These are phyloP conservation scores for Polydrusus pterygomalis DNA, from an alignment of 2,888 invertebrate species.

Conservation along the genomic window DNA sequence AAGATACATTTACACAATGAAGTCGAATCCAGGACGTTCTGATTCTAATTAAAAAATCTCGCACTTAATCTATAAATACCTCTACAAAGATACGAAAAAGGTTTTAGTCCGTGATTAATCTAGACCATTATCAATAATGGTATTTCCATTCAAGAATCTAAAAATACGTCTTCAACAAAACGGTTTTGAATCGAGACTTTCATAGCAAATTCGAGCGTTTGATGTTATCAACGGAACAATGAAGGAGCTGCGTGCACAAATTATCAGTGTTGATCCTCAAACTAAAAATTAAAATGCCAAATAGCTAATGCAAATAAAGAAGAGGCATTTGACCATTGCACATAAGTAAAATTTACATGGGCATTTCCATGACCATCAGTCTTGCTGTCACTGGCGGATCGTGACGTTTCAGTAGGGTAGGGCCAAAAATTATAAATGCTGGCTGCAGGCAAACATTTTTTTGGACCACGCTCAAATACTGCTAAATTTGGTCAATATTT, in stretches of 20 bases:
- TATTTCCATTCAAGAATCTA: constrained; percentile 38
- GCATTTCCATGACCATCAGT: too few relatives aligned
- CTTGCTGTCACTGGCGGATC: too few relatives aligned
- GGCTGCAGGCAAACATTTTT: too few relatives aligned
- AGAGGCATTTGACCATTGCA: too few relatives aligned
- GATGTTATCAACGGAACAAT: constrained; percentile 26
- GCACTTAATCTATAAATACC: constrained; percentile 25
- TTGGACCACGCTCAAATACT: too few relatives aligned
- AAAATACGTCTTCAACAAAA: constrained; percentile 40
- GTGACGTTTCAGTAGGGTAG: too few relatives aligned
- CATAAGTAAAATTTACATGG: too few relatives aligned
- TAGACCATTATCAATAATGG: constrained; percentile 36
- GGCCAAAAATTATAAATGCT: too few relatives aligned
- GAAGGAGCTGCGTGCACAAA: constrained; percentile 21
- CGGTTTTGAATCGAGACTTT: constrained; percentile 35
- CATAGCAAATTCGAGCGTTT: constrained; percentile 26
- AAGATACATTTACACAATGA: not conserved
- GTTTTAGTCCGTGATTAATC: constrained; percentile 33
- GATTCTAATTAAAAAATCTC: not conserved
- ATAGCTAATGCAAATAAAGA: too few relatives aligned
- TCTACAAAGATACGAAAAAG: constrained; percentile 30
- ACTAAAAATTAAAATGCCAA: too few relatives aligned
- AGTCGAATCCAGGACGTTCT: not conserved
- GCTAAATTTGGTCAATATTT: too few relatives aligned
- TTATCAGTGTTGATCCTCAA: not conserved